Evolutionary conservation across 1,140 invertebrate genomes (phyloP).

Genomic region (Microplitis mediator): DNA sequence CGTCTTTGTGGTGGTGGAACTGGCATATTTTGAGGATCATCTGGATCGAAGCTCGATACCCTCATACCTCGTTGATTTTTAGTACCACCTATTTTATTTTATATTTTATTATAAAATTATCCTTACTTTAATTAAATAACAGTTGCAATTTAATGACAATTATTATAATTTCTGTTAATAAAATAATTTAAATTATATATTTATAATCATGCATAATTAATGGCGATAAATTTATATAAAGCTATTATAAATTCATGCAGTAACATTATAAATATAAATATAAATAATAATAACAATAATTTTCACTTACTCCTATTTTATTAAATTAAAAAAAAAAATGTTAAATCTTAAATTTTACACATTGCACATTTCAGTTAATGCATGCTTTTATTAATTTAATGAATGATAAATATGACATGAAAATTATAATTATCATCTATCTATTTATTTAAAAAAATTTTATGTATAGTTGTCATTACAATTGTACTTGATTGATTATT

Average conservation of each 20-base stretch:
- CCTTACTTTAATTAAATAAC: neutral
- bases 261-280: too few relatives aligned
- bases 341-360: too few relatives aligned
- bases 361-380: too few relatives aligned
- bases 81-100: constrained; percentile 60
- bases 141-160: too few relatives aligned
- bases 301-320: too few relatives aligned
- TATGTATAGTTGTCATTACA: constrained; percentile 5
- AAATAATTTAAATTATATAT: too few relatives aligned
- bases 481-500: constrained; percentile 38
- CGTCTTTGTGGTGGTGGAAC: constrained; percentile 65
- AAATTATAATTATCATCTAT: constrained; percentile 11
- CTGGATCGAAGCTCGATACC: constrained; percentile 71
- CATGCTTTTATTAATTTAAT: constrained; percentile 26
- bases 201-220: neutral
- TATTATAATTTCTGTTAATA: too few relatives aligned
- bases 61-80: constrained; percentile 71
- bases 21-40: constrained; percentile 66
- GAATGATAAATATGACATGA: neutral
- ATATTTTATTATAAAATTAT: constrained; percentile 3
- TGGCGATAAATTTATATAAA: too few relatives aligned
- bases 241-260: too few relatives aligned
- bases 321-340: too few relatives aligned
- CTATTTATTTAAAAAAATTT: too few relatives aligned
- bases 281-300: too few relatives aligned